Conservation (phyloP, 2,113 vertebrate species). For the Petrocephalus zakoni region DNA sequence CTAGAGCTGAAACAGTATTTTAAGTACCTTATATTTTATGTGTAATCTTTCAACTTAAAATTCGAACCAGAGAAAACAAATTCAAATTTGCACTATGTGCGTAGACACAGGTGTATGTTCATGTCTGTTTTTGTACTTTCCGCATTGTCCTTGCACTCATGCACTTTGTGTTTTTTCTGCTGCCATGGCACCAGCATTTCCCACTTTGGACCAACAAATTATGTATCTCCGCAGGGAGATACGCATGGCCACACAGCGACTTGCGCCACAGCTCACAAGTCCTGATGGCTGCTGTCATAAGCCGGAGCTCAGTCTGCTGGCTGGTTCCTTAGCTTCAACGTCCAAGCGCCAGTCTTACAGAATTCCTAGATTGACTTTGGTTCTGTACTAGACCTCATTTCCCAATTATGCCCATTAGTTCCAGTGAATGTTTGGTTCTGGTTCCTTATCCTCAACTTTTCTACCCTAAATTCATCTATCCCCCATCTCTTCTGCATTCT, state of each 20-base stretch:
- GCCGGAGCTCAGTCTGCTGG: not conserved
- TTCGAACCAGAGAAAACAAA: not conserved
- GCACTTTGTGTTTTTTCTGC: not conserved
- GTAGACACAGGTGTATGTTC: not conserved
- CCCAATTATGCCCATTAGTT: not conserved
- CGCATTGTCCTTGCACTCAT: not conserved
- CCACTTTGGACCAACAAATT: not conserved
- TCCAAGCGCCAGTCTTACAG: not conserved
- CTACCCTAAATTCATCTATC: not conserved
- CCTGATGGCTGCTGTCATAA: not conserved
- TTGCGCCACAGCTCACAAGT: not conserved
- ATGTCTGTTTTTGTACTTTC: not conserved
- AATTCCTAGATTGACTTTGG: not conserved
- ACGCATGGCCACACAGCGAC: not conserved
- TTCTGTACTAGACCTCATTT: not conserved
- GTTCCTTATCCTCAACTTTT: not conserved
- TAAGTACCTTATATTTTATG: not conserved
- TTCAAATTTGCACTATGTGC: not conserved
- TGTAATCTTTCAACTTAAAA: not conserved
- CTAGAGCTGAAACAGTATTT: not conserved
- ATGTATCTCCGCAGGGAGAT: too few relatives aligned
- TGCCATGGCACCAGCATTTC: not conserved
- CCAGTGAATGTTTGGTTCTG: not conserved
- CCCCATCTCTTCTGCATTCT: not conserved
- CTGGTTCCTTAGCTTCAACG: not conserved